Base-by-base conservation (phyloP, 2,888 invertebrate genomes). In the Gerris lacustris region DNA sequence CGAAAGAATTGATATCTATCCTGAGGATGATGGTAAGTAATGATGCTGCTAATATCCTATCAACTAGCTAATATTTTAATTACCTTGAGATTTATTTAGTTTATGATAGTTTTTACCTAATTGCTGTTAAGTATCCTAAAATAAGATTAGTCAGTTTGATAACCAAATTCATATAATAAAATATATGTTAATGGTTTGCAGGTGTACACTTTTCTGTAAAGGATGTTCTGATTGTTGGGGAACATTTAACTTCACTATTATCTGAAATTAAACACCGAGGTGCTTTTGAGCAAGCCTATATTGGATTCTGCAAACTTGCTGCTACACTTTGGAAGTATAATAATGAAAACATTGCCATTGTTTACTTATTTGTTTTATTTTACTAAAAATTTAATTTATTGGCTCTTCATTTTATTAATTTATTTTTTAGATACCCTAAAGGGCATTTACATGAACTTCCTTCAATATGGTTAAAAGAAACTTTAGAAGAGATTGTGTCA, bases 261-360 rank as follows among this genome's bases (percentile, higher is more conserved):
- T 82, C 86, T 0, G 86, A 87, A 79, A 92, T 94, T 0, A 92
- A 94, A 79, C 98, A 98, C 81, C 84, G 96, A 72, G 98, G 98
- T 2, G 97, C 97, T n/a, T 96, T 97, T 80, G 97, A 98, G 79
- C 92, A 96, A 80, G 94, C 94, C 0, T 92, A 92, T 78, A 87
- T 92, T 11, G 96, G 94, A 0, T 96, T 96, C 81, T 86, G 87
- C 2, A 85, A 87, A 77, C 82, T 95, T 67, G 88, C 92, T 75
- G 81, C 84, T 0, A 85, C 88, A 79, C 84, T 90, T 44, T 89
- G 88, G 88, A 83, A 81, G 82, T 86, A 70, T 73, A 69, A 44
- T 66, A 43, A 44, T 69, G 45, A n/a, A 77, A 11, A 55, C 9
- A 55, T 55, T 9, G 1, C 5, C 76, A 77, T 75, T 55, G 55